These are phyloP conservation scores for Amblyopsis hoosieri DNA, from an alignment of 2,797 vertebrate genomes.

Conservation along the genomic window DNA sequence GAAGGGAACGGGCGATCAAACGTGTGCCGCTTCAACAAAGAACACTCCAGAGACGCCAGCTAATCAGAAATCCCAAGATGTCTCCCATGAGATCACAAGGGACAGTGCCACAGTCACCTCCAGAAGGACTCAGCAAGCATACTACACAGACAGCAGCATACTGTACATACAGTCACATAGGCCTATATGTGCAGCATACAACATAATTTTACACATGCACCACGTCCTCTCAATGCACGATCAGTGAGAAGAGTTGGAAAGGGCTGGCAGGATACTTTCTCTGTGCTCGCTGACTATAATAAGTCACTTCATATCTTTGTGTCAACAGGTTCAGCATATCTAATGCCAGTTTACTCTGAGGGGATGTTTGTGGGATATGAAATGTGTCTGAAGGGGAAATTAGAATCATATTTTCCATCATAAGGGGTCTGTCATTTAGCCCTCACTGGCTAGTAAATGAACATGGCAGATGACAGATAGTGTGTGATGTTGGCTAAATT, in stretches of 20 bases:
- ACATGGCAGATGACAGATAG: neutral
- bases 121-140: slow-evolving; percentile 4
- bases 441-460: neutral
- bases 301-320: slow-evolving; percentile 19
- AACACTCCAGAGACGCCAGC: neutral
- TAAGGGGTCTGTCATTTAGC: neutral
- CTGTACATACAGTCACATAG: neutral
- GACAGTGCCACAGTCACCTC: slow-evolving; percentile 25
- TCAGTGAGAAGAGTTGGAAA: no score
- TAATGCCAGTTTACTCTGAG: slow-evolving; percentile 8
- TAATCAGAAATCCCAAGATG: slow-evolving; percentile 14
- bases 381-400: slow-evolving; percentile 20
- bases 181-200: neutral
- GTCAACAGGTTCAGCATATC: slow-evolving; percentile 14
- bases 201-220: neutral
- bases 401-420: slow-evolving; percentile 28
- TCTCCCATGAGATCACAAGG: slow-evolving; percentile 24
- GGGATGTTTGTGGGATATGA: slow-evolving; percentile 30
- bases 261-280: no score
- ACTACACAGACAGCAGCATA: neutral
- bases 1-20: slow-evolving; percentile 48
- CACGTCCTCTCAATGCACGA: no score
- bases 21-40: slow-evolving; percentile 23
- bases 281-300: no score
- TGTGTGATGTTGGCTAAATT: neutral